phyloP scores from a whole-genome alignment of 2,113 vertebrate genomes.

The Chrysemys picta region DNA sequence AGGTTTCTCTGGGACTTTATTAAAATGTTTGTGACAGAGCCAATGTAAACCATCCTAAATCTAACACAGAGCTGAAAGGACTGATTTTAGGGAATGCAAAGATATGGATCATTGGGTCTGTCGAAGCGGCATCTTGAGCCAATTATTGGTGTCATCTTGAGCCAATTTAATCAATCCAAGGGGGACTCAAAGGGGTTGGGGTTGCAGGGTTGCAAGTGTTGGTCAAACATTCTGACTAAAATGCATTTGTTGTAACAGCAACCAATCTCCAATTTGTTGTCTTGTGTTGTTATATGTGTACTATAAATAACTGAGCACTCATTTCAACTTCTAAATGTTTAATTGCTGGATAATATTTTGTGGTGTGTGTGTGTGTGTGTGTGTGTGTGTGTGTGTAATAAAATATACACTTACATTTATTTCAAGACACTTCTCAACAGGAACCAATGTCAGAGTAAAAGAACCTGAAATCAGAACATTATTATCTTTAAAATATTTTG shows the following conservation, averaged over 20 bases:
- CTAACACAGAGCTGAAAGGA: conserved; percentile 94
- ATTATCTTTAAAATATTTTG: conserved; percentile 39
- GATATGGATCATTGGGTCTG: conserved; percentile 98
- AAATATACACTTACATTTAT: neutral
- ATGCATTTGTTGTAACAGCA: conserved; percentile 72
- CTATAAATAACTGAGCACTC: conserved; percentile 54
- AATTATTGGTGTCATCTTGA: conserved; percentile 99
- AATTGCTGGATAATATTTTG: neutral
- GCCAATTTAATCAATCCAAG: conserved; percentile 99
- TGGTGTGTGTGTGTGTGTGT: accelerated
- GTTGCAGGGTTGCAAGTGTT: conserved; percentile 88
- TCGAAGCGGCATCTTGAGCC: conserved; percentile 95
- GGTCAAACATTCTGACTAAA: conserved; percentile 93
- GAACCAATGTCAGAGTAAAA: conserved; percentile 37
- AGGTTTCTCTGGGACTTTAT: conserved; percentile 94
- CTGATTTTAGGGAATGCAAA: conserved; percentile 92
- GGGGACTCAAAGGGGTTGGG: conserved; percentile 83
- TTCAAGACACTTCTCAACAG: conserved; percentile 14
- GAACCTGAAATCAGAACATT: conserved; percentile 12
- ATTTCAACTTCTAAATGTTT: conserved; percentile 14
- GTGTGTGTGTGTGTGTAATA: neutral
- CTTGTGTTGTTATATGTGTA: neutral
- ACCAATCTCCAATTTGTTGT: conserved; percentile 44
- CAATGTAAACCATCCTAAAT: conserved; percentile 99
- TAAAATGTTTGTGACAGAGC: conserved; percentile 95